phyloP scores from a whole-genome alignment of 1,140 invertebrate genomes.

The Goniozus legneri region DNA sequence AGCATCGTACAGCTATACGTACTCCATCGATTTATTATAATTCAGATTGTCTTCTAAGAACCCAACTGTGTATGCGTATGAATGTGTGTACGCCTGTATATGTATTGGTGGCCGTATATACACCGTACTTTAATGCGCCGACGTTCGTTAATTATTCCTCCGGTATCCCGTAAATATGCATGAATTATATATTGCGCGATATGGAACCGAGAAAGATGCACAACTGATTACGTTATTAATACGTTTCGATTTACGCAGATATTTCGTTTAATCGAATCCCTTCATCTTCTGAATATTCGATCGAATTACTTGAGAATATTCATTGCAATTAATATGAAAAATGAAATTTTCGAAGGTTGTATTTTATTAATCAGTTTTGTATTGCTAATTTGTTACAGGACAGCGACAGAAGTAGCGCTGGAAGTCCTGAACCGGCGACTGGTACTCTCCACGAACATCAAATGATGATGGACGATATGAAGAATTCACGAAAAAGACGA shows the following conservation, averaged over 20 bases:
- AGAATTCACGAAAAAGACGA: constrained; percentile 44
- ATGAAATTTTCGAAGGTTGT: no score
- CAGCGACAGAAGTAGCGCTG: constrained; percentile 66
- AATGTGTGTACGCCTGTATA: background rate
- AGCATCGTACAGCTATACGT: constrained; percentile 25
- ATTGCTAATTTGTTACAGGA: constrained; percentile 56
- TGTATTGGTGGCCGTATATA: constrained; percentile 11
- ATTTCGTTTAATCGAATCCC: no score
- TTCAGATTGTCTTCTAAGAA: constrained; percentile 42
- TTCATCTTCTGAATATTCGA: no score
- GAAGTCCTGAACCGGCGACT: constrained; percentile 62
- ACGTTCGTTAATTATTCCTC: constrained; percentile 40
- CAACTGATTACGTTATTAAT: no score
- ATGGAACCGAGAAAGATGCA: no score
- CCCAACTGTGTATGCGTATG: constrained; percentile 13
- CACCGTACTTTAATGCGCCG: constrained; percentile 27
- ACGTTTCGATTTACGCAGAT: no score
- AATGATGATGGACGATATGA: constrained; percentile 48
- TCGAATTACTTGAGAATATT: no score
- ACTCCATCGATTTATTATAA: constrained; percentile 48
- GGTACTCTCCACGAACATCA: constrained; percentile 50
- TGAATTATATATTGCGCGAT: constrained; percentile 21
- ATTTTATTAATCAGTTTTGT: background rate
- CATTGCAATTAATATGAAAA: no score
- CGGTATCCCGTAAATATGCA: constrained; percentile 40